Evolutionary conservation across 2,797 vertebrate genomes (phyloP).

Genomic region (Sphenopsis melanotis): DNA sequence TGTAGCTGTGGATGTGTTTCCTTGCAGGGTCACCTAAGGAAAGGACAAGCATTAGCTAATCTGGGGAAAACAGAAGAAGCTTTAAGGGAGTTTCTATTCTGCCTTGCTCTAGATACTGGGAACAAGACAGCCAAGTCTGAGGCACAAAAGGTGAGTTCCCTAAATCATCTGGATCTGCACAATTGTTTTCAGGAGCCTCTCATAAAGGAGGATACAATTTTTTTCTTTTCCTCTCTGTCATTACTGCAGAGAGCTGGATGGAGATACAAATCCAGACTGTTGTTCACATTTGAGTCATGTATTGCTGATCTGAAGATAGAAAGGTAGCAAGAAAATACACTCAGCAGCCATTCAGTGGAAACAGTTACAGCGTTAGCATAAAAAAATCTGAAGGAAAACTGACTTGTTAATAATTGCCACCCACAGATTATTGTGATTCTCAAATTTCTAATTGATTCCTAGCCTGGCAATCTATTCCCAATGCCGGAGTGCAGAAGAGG

Average conservation of each 20-base stretch:
- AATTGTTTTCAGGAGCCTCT: not conserved
- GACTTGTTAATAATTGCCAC: not conserved
- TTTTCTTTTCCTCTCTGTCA: not conserved
- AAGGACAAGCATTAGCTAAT: conserved; percentile 85
- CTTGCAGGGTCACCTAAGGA: conserved; percentile 85
- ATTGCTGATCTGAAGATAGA: not conserved
- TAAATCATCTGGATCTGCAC: not conserved
- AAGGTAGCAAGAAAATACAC: not conserved
- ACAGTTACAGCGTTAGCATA: not conserved
- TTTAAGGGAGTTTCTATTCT: conserved; percentile 86
- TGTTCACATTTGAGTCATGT: not conserved
- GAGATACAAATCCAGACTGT: not conserved
- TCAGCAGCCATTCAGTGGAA: not conserved
- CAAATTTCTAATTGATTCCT: not conserved
- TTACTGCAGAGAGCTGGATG: not conserved
- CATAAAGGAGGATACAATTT: not conserved
- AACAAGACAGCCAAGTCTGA: conserved; percentile 83
- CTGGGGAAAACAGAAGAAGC: conserved; percentile 87
- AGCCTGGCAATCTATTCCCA: not conserved
- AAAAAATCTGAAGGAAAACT: not conserved
- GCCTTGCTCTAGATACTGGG: conserved; percentile 84
- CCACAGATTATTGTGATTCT: not conserved
- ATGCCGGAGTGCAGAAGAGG: not conserved
- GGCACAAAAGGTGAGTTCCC: conserved; percentile 81
- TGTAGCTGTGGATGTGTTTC: not conserved